Conservation (phyloP, 2,113 vertebrate genomes). For the Solea senegalensis region DNA sequence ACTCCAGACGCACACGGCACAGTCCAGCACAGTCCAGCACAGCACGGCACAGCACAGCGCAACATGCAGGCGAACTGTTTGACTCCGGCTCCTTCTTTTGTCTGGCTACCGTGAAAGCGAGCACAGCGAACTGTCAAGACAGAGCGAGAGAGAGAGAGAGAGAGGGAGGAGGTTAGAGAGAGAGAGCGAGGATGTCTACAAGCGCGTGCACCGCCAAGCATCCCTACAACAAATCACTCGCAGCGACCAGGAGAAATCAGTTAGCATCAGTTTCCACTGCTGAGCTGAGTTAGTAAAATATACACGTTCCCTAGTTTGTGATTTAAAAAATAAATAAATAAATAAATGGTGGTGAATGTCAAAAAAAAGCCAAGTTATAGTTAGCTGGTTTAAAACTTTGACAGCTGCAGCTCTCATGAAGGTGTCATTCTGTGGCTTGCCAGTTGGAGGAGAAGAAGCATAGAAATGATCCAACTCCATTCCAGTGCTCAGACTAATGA, state of each 20-base stretch:
- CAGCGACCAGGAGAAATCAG: too few species aligned
- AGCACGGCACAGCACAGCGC: neutral
- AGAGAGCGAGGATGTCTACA: too few species aligned
- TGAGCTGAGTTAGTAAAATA: neutral
- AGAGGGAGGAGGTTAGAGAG: too few species aligned
- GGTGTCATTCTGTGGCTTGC: conserved; percentile 58
- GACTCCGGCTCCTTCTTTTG: neutral
- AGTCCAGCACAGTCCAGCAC: too few species aligned
- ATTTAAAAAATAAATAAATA: neutral
- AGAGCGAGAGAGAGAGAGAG: too few species aligned
- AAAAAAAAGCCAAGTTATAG: neutral
- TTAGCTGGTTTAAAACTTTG: conserved; percentile 44
- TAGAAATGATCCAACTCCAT: conserved; percentile 28
- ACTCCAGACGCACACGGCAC: conserved; percentile 2
- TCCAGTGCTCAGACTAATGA: conserved; percentile 11
- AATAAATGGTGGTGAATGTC: neutral
- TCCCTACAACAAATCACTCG: too few species aligned
- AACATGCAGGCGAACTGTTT: conserved; percentile 12
- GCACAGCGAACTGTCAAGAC: too few species aligned
- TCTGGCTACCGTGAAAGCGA: too few species aligned
- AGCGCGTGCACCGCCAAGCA: too few species aligned
- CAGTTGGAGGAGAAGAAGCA: conserved; percentile 70
- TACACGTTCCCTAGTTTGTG: neutral
- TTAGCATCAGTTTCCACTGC: too few species aligned
- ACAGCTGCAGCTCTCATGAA: conserved; percentile 27